Conservation (phyloP, 2,113 vertebrate genomes). For the Psephotus haematonotus region DNA sequence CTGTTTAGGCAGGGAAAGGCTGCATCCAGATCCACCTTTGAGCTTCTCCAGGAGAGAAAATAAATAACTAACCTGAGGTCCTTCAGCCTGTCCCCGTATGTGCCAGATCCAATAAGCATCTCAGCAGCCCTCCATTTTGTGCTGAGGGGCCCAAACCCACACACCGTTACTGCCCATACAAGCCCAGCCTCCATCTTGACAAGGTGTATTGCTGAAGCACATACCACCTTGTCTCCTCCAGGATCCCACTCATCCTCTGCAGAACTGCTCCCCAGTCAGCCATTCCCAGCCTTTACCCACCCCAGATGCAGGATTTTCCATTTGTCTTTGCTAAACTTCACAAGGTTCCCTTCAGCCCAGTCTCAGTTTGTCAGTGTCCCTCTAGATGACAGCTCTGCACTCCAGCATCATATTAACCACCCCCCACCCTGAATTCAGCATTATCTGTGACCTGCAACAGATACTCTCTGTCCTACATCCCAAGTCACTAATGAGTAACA, state of each 20-base stretch:
- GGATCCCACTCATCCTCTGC: not conserved
- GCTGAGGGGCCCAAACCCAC: not conserved
- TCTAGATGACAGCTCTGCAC: not conserved
- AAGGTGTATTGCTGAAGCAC: not conserved
- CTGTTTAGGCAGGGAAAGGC: not conserved
- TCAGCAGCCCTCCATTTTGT: not conserved
- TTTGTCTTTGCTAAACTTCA: not conserved
- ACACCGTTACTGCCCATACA: accelerated
- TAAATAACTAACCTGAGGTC: accelerated
- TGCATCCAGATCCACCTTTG: not conserved
- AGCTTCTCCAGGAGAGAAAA: not conserved
- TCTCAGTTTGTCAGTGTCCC: not conserved
- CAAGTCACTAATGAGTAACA: not conserved
- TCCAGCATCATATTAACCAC: not conserved
- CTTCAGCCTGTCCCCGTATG: not conserved
- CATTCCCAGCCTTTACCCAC: not conserved
- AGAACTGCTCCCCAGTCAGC: not conserved
- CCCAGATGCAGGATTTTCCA: not conserved
- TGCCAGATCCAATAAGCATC: not conserved
- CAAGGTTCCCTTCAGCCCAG: not conserved
- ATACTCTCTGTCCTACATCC: not conserved
- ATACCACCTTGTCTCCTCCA: not conserved
- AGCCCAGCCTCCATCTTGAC: not conserved
- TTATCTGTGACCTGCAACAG: accelerated
- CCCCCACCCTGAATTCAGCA: not conserved